Evolutionary conservation across 2,888 invertebrate species (phyloP).

Genomic region (Cephus sareptanus): DNA sequence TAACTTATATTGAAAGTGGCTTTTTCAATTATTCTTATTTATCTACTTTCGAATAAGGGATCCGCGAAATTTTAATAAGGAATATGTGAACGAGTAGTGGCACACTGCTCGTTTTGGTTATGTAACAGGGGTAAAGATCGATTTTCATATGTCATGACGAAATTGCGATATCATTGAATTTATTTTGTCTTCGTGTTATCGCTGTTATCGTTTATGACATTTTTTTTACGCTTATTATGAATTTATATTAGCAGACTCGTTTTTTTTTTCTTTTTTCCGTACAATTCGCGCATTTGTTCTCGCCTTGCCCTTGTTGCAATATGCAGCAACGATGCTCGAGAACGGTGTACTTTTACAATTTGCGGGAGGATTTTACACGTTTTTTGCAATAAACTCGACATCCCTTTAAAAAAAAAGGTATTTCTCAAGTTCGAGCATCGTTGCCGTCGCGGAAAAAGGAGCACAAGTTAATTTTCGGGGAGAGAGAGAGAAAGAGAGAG

Average conservation of each 20-base stretch:
- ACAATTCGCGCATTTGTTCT: background rate
- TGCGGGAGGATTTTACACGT: conserved; percentile 9
- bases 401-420: background rate
- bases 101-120: background rate
- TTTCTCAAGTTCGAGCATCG: conserved; percentile 10
- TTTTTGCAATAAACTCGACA: conserved; percentile 12
- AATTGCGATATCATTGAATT: background rate
- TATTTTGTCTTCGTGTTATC: background rate
- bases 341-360: background rate
- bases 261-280: background rate
- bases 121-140: background rate
- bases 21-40: background rate
- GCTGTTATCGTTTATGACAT: background rate
- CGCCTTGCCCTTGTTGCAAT: background rate
- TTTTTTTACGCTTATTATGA: background rate
- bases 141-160: background rate
- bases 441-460: conserved; percentile 1
- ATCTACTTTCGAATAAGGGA: background rate
- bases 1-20: background rate
- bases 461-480: background rate
- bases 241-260: background rate
- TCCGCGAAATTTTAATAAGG: background rate
- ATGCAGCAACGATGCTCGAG: background rate
- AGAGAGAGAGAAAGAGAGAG: background rate
- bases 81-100: background rate